These are phyloP conservation scores for Drosophila tani DNA, from an alignment of 1,140 invertebrate genomes.

Conservation along the genomic window DNA sequence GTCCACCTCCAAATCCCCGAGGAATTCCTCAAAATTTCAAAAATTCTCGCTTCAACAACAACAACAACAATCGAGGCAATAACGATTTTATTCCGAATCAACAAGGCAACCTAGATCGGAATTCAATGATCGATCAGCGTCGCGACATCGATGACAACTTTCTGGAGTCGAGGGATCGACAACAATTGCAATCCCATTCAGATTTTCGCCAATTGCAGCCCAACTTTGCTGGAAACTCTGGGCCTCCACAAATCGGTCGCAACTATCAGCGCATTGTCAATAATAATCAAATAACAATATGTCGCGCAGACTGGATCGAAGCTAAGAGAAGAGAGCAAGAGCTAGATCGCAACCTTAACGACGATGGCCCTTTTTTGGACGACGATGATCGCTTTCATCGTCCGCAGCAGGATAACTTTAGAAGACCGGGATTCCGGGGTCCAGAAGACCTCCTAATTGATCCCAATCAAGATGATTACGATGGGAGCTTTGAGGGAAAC, in stretches of 20 bases:
- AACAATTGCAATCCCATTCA: not conserved
- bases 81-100: not conserved
- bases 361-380: not conserved
- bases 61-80: constrained; percentile 8
- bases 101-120: not conserved
- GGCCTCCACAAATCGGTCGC: not conserved
- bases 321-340: not conserved
- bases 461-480: not conserved
- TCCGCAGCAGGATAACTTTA: not conserved
- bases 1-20: not conserved
- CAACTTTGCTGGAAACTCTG: not conserved
- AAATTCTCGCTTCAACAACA: not conserved
- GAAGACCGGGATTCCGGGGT: not conserved
- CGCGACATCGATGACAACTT: not conserved
- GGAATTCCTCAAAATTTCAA: not conserved
- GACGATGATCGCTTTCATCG: constrained; percentile 6
- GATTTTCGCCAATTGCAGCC: not conserved
- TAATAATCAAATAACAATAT: constrained; percentile 34
- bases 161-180: not conserved
- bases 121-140: too few species aligned
- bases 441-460: not conserved
- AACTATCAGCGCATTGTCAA: constrained; percentile 40
- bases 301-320: constrained; percentile 29
- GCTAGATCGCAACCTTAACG: not conserved
- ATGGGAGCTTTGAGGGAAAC: not conserved